Evolutionary conservation across 2,113 vertebrate genomes (phyloP), one percentile per base, ranked within the genome.

Genomic region (Enhydra lutris): DNA sequence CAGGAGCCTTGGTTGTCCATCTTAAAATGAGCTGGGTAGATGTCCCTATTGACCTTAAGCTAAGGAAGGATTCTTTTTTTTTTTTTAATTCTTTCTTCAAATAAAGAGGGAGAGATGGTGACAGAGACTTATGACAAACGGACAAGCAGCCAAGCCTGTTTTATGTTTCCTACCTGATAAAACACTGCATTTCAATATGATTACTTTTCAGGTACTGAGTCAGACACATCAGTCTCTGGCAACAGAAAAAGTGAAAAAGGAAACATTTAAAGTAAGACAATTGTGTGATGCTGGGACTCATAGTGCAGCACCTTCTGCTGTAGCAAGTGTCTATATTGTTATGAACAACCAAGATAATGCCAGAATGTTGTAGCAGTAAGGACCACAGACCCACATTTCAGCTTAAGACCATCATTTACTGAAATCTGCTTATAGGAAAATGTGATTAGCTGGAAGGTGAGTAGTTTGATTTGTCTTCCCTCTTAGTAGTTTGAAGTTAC

Each of bases 231-330:
- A n/a, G 17, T 13, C 24, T 79, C 11, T 1, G 1, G 15, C 61
- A 36, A 23, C 4, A 52, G 59, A 39, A 57, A 34, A 3, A 4
- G 45, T 7, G 5, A 69, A 74, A 83, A 34, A n/a, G 78, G 4
- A 80, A 61, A 88, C 15, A n/a, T 15, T 12, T 26, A 91, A 76
- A n/a, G 6, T 17, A 20, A 65, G 34, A 76, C 5, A 21, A 23
- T 2, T 18, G 1, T 50, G 24, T 59, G 14, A 45, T 17, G 1
- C 59, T 13, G 1, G 0, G n/a, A 11, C 20, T 71, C 45, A 15
- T 6, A 6, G 6, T 29, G 23, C 1, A 95, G 1, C 3, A 31
- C 14, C 12, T 21, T 83, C 11, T 69, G 1, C 0, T 24, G 11
- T 59, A 21, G 20, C 34, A 13, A 26, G 13, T 31, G 9, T 31